Evolutionary conservation across 2,888 invertebrate genomes (phyloP).

Genomic region (Eupithecia dodoneata): DNA sequence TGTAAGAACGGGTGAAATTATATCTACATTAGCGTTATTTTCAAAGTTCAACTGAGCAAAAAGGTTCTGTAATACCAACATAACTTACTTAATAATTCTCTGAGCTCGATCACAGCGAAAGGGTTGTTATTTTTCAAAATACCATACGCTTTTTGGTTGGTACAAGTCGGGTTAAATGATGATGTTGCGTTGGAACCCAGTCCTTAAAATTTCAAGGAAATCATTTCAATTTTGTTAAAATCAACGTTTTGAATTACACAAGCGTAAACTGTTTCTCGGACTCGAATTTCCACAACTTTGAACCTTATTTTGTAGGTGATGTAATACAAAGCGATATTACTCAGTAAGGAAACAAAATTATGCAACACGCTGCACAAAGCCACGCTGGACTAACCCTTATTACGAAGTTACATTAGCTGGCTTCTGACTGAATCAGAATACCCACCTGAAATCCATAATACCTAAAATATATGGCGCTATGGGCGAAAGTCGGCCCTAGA

Average conservation of each 20-base stretch:
- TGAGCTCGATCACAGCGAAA: background rate
- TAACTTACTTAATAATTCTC: background rate
- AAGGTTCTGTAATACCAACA: too few relatives aligned
- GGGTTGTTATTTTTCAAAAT: background rate
- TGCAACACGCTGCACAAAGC: constrained; percentile 66
- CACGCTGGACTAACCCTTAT: constrained; percentile 64
- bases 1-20: background rate
- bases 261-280: constrained; percentile 1
- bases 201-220: background rate
- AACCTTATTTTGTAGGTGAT: constrained; percentile 7
- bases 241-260: background rate
- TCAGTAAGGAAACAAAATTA: constrained; percentile 72
- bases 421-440: constrained; percentile 42
- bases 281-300: constrained; percentile 4
- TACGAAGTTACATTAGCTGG: constrained; percentile 75
- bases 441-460: constrained; percentile 18
- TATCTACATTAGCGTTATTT: background rate
- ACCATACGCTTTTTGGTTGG: background rate
- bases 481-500: background rate
- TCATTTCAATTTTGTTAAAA: background rate
- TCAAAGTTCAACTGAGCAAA: background rate
- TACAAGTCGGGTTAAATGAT: background rate
- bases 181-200: background rate
- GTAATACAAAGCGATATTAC: constrained; percentile 56
- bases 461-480: background rate